A percentile compares a stretch with the other conserved stretches of the same genome.
Conservation (phyloP, 2,797 vertebrate species). For the Chrysocyon brachyurus region DNA sequence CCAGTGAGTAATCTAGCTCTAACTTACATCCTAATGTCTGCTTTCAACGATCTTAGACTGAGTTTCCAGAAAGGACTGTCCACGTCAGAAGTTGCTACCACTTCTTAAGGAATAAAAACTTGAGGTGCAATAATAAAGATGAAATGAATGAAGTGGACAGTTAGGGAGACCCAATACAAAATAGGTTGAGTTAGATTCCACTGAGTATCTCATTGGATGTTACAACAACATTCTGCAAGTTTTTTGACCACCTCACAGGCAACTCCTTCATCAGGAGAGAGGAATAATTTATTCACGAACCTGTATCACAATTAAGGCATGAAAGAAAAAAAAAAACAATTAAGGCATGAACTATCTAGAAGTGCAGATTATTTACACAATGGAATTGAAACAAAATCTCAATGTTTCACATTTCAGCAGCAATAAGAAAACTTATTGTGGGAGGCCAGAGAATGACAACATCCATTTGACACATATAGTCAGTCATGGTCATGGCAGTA, state of each 20-base stretch:
- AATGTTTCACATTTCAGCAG: not conserved
- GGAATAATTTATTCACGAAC: not conserved
- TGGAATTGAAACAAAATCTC: not conserved
- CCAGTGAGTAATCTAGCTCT: not conserved
- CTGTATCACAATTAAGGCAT: too few relatives aligned
- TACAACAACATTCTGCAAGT: not conserved
- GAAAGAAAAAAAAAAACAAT: too few relatives aligned
- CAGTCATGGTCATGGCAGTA: too few relatives aligned
- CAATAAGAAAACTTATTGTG: not conserved
- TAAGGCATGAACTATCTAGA: not conserved
- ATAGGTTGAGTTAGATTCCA: not conserved
- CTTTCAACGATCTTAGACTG: not conserved
- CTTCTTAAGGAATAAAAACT: not conserved
- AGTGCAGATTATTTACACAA: not conserved
- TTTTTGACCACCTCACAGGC: not conserved
- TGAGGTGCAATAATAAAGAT: not conserved
- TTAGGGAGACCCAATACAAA: not conserved
- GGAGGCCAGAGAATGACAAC: not conserved
- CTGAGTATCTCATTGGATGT: not conserved
- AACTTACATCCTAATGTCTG: not conserved
- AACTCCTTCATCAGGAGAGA: not conserved
- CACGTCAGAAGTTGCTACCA: not conserved
- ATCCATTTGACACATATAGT: not conserved
- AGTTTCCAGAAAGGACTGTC: not conserved
- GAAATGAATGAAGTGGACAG: not conserved